Conservation (phyloP, 2,888 invertebrate genomes). For the Drosophila macrothrix region DNA sequence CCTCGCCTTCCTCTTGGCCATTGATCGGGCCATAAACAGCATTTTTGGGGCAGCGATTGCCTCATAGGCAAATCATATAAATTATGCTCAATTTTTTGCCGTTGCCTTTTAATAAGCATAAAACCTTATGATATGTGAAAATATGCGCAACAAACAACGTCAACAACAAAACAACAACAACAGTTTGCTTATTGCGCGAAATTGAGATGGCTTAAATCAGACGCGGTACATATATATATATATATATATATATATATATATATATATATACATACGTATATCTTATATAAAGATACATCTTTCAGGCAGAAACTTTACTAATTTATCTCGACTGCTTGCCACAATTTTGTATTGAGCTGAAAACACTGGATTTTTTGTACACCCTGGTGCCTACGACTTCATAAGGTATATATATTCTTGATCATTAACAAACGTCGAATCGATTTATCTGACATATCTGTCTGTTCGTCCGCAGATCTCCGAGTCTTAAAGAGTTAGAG, state of each 20-base stretch:
- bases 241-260: background rate
- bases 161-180: conserved; percentile 42
- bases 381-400: background rate
- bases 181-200: conserved; percentile 12
- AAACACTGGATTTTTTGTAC: background rate
- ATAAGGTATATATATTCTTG: background rate
- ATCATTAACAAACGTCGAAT: background rate
- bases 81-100: conserved; percentile 70
- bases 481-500: background rate
- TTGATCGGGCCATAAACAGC: conserved; percentile 78
- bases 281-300: background rate
- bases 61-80: conserved; percentile 80
- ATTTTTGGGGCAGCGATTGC: conserved; percentile 75
- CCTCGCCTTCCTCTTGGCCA: conserved; percentile 38
- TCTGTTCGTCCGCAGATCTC: background rate
- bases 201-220: conserved; percentile 3
- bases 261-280: background rate
- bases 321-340: background rate
- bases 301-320: background rate
- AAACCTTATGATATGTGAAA: conserved; percentile 86
- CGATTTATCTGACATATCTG: background rate
- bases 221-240: background rate
- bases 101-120: conserved; percentile 82
- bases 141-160: conserved; percentile 82
- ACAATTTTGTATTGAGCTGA: background rate